Evolutionary conservation across 1,140 invertebrate species (phyloP), one percentile per base, ranked within the genome.

Genomic region (Drosophila kikkawai): DNA sequence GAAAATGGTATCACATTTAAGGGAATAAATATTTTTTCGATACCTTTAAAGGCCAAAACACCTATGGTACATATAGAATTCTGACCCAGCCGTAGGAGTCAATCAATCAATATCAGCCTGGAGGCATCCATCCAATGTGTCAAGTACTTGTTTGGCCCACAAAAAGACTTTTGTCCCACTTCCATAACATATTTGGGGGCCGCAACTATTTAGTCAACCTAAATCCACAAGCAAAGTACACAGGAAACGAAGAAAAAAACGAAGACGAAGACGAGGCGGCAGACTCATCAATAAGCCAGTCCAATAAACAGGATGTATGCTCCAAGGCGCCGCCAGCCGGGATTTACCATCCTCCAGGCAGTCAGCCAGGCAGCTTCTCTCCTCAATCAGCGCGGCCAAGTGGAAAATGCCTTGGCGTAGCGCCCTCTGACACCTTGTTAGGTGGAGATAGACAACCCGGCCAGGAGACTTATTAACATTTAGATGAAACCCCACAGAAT

Each of bases 261-360:
- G 9, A 50, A 63, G 48, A 26, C 45, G 51, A 64, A 75, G 51
- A 7, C 32, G 13, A 22, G 39, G 47, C 22, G 22, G 66, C 74
- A 59, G 71, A 61, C 76, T 87, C 83, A 88, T 87, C 84, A 87
- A 87, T 87, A 87, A 87, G 83, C 80, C 83, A 88, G 84, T 70
- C 71, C 76, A 77, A 87, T 87, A 87, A 88, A 87, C 84, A 88
- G 83, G 83, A 87, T 88, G 80, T 88, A 80, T 60, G 77, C 77
- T 64, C 60, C 41, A 83, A 83, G 83, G 55, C 58, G 76, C 71
- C 76, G 71, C 63, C 70, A 79, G 79, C 58, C 63, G 37, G 73
- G 79, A 86, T 81, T 82, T 76, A 44, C 45, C 42, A 48, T 37
- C 26, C 26, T 29, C 26, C 26, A 29, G 26, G 26, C 26, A 29